A percentile compares a stretch with the other conserved stretches of the same genome.
These are phyloP conservation scores for Apaloderma vittatum DNA, from an alignment of 2,113 vertebrate species.

Conservation along the genomic window DNA sequence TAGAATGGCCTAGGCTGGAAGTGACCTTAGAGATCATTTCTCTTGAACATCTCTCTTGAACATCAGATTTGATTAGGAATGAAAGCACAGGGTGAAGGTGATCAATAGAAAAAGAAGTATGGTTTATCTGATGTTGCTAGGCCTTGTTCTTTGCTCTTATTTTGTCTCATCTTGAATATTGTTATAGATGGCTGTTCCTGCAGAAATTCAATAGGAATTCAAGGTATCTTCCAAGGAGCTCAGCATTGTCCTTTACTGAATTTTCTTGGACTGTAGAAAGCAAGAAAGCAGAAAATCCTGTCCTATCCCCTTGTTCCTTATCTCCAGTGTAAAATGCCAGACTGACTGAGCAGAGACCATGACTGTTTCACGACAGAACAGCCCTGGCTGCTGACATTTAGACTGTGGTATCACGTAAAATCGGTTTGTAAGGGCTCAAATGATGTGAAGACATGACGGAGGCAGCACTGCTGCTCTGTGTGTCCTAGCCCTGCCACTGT, in stretches of 20 bases:
- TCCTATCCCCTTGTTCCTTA: not conserved
- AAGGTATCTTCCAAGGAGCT: not conserved
- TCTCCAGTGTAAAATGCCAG: not conserved
- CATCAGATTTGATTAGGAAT: not conserved
- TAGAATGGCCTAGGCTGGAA: too few species aligned
- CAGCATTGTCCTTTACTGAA: not conserved
- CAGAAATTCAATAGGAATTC: conserved; percentile 40
- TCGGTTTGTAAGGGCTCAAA: not conserved
- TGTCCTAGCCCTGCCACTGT: not conserved
- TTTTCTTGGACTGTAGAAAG: not conserved
- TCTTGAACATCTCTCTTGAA: not conserved
- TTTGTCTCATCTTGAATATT: conserved; percentile 37
- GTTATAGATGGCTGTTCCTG: not conserved
- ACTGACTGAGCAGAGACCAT: not conserved
- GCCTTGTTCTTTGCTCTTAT: not conserved
- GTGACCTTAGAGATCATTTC: too few species aligned
- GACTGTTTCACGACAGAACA: not conserved
- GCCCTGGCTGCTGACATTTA: not conserved
- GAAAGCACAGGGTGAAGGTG: not conserved
- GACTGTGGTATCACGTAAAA: not conserved
- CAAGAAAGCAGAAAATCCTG: not conserved
- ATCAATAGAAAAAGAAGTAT: not conserved
- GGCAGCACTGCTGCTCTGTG: not conserved
- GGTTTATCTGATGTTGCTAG: conserved; percentile 16
- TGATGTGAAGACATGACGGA: not conserved